A percentile compares a stretch with the other conserved stretches of the same genome.
phyloP scores from a whole-genome alignment of 35 echinoderm and acorn worm species.

The Heliocidaris tuberculata region DNA sequence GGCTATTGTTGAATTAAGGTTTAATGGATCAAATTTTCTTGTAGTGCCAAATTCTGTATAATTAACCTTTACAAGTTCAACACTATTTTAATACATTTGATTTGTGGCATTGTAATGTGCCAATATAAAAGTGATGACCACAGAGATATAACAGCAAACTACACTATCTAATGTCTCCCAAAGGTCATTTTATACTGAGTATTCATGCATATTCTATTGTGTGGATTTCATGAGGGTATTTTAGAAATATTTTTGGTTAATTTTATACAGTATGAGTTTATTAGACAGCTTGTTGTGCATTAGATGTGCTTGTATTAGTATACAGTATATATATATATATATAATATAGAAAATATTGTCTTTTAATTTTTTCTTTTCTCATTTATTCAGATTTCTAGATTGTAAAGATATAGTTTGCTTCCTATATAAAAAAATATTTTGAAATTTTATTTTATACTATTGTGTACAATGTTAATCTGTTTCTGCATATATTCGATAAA shows the following conservation, averaged over 20 bases:
- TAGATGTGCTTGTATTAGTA: not conserved
- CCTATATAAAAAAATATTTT: not conserved
- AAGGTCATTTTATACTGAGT: not conserved
- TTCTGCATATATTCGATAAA: not conserved
- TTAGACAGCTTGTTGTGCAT: not conserved
- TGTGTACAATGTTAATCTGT: not conserved
- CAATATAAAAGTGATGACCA: not conserved
- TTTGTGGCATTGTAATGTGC: not conserved
- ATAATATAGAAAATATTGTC: not conserved
- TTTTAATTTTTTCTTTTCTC: not conserved
- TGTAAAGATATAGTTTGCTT: not conserved
- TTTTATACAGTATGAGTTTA: not conserved
- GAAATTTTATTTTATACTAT: not conserved
- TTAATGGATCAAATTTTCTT: not conserved
- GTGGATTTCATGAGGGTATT: not conserved
- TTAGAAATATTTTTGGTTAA: not conserved
- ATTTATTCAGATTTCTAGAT: not conserved
- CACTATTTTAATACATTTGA: not conserved
- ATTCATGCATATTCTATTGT: not conserved
- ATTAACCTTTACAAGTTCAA: not conserved
- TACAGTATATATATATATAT: not conserved
- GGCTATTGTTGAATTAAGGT: no score
- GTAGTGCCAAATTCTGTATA: not conserved
- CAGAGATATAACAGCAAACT: not conserved
- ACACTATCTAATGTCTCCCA: not conserved